A percentile compares a stretch with the other conserved stretches of the same genome.
Conservation (phyloP, 1,140 invertebrate species). For the Episyrphus balteatus region DNA sequence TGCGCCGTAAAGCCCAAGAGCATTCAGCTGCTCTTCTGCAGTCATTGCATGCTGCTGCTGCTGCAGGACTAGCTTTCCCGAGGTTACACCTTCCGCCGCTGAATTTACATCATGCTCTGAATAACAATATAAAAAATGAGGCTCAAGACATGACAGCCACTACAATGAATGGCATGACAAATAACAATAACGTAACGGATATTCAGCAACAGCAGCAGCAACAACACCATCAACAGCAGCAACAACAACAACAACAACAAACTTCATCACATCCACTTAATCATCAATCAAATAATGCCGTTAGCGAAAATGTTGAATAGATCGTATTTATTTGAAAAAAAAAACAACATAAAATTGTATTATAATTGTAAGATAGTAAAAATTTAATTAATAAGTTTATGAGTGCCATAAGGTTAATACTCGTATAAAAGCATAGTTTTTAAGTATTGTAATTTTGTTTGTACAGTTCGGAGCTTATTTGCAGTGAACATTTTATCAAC, state of each 20-base stretch:
- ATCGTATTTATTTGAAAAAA: too few relatives aligned
- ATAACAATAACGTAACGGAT: background rate
- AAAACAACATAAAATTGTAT: too few relatives aligned
- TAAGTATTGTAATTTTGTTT: too few relatives aligned
- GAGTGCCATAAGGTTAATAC: too few relatives aligned
- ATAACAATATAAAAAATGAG: slow-evolving; percentile 23
- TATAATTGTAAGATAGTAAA: too few relatives aligned
- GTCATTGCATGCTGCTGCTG: slow-evolving; percentile 51
- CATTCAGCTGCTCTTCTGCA: slow-evolving; percentile 76
- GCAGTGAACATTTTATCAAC: too few relatives aligned
- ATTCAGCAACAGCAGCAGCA: slow-evolving; percentile 6
- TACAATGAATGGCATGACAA: slow-evolving; percentile 27
- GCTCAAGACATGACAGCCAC: slow-evolving; percentile 32
- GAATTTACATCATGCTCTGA: slow-evolving; percentile 28
- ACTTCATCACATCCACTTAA: slow-evolving; percentile 1
- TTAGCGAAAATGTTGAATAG: slow-evolving; percentile 14
- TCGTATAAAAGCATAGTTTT: too few relatives aligned
- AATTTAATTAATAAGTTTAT: too few relatives aligned
- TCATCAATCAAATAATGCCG: background rate
- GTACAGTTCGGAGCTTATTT: too few relatives aligned
- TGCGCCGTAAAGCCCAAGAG: slow-evolving; percentile 79
- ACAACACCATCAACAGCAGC: background rate
- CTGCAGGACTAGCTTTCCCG: slow-evolving; percentile 35
- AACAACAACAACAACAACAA: slow-evolving; percentile 3
- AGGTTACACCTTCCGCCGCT: slow-evolving; percentile 43